Base-by-base conservation (phyloP, 2,113 vertebrate genomes). In the Pica pica region DNA sequence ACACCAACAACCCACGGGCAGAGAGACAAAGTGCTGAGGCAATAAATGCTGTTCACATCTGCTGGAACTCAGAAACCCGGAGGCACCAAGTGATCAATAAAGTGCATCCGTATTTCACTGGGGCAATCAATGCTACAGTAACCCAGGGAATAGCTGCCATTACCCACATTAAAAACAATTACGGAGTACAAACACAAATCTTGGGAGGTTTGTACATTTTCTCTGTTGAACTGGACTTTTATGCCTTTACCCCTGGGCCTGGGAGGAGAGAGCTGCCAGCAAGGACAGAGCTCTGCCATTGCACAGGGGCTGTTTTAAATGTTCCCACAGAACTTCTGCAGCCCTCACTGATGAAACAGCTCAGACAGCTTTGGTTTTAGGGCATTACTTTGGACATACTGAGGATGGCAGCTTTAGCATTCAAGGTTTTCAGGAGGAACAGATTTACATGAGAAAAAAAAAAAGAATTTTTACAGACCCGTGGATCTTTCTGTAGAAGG, bases 401-500 rank as follows among this genome's bases (percentile, higher is more conserved):
- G 49, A 64, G n/a, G 14, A 39, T 2, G 30, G 44, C 9, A 81
- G 73, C 49, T 60, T 14, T 31, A 56, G 31, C 27, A 16, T 22
- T 78, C 46, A 47, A 30, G 27, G 28, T 47, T 92, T 88, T 63
- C 27, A 76, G 37, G 31, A 75, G 35, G 30, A 92, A 79, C 1
- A 63, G 50, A 16, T 86, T 79, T 55, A 65, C 18, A 47, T 23
- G 26, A 61, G 33, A 53, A 37, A 55, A 80, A 68, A 0, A 41
- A 2, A 2, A 69, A 33, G 4, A 35, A 33, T 89, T 64, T 23
- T 28, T 94, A 97, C 98, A 92, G 98, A 99, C 99, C 99, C 99
- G 98, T 44, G 99, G 99, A 98, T 99, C 99, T 97, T 99, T 99
- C 91, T 99, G 99, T 68, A 99, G 98, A 31, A 99, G 98, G 23